phyloP scores from a whole-genome alignment of 2,797 vertebrate genomes.

The Schizopygopsis malacanthus region DNA sequence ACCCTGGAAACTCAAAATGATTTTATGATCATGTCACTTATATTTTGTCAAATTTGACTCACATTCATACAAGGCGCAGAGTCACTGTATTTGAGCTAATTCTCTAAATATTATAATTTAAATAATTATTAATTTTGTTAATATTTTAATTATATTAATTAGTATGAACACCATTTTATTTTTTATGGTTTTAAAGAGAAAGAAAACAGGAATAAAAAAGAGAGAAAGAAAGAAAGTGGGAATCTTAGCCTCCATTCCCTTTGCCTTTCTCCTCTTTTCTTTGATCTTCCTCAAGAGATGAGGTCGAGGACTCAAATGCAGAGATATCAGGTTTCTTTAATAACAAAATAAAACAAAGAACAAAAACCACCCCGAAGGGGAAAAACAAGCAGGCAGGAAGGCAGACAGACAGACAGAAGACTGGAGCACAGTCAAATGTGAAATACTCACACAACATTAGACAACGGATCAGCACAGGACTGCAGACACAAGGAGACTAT shows the following conservation, averaged over 20 bases:
- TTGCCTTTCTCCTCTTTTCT: constrained; percentile 3
- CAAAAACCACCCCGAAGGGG: no score
- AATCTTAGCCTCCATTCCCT: neutral
- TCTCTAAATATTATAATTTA: neutral
- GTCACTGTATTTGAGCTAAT: neutral
- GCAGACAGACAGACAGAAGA: no score
- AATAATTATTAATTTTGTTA: neutral
- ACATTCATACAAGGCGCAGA: neutral
- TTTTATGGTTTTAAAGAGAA: neutral
- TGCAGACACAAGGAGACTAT: no score
- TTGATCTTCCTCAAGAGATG: no score
- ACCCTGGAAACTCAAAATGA: neutral
- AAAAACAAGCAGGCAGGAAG: no score
- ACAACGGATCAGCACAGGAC: no score
- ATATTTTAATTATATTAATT: neutral
- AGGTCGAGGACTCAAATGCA: no score
- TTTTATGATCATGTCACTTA: neutral
- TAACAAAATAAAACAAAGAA: no score
- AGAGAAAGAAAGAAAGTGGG: neutral
- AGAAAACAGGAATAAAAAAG: neutral
- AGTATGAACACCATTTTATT: neutral
- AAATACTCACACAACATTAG: no score
- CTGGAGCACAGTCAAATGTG: no score
- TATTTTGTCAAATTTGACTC: neutral
- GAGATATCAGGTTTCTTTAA: no score